Conservation (phyloP, 2,888 invertebrate species). For the Apamea epomidion region DNA sequence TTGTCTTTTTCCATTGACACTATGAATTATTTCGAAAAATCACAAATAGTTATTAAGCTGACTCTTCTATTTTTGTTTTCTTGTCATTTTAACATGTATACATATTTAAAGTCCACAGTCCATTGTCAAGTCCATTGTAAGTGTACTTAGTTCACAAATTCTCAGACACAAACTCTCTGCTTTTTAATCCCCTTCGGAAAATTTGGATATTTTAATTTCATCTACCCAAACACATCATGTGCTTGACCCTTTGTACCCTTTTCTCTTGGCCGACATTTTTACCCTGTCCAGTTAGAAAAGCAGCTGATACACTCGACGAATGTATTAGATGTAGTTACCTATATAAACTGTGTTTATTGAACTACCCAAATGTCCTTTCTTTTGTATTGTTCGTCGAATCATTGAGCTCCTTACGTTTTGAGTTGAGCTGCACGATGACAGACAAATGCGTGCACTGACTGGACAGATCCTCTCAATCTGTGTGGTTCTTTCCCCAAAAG, state of each 20-base stretch:
- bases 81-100: not conserved
- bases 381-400: no score
- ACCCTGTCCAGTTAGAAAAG: not conserved
- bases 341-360: not conserved
- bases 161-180: no score
- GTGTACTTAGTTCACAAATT: not conserved
- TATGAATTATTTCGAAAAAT: not conserved
- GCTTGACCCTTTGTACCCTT: constrained; percentile 54
- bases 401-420: no score
- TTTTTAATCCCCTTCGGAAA: constrained; percentile 4
- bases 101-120: not conserved
- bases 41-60: not conserved
- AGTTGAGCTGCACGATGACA: no score
- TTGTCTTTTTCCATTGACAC: not conserved
- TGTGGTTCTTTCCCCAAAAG: no score
- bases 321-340: not conserved
- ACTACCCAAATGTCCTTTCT: no score
- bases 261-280: constrained; percentile 31
- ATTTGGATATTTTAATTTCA: constrained; percentile 25
- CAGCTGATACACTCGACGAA: constrained; percentile 10
- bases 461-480: no score
- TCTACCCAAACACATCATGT: constrained; percentile 28
- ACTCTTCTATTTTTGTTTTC: not conserved
- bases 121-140: not conserved
- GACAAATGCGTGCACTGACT: no score